phyloP scores from a whole-genome alignment of 2,113 vertebrate genomes.

The Salvator merianae region DNA sequence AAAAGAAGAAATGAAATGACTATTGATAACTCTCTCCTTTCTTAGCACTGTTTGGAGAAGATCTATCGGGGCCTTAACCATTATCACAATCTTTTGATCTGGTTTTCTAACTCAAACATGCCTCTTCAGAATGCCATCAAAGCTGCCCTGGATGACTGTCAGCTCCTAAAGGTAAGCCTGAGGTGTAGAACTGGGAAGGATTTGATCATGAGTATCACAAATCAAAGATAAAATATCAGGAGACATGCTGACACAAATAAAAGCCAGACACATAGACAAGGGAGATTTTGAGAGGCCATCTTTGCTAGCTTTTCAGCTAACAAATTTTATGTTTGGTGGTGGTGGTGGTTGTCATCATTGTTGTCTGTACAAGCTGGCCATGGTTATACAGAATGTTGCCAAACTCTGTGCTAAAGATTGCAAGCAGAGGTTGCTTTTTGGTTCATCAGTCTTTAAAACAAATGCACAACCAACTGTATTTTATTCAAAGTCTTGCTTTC shows the following conservation, averaged over 20 bases:
- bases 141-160: too few species aligned
- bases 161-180: constrained; percentile 35
- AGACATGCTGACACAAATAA: not conserved
- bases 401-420: too few species aligned
- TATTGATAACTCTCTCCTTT: not conserved
- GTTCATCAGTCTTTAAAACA: too few species aligned
- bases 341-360: too few species aligned
- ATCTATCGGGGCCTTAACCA: constrained; percentile 67
- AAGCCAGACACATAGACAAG: not conserved
- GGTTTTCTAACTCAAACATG: constrained; percentile 27
- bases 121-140: not conserved
- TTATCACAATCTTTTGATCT: constrained; percentile 66
- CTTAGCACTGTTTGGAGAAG: constrained; percentile 66
- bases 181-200: not conserved
- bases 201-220: not conserved
- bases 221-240: not conserved
- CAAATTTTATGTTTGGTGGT: too few species aligned
- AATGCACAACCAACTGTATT: too few species aligned
- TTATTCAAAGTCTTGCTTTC: too few species aligned
- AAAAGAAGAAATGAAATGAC: not conserved
- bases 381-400: too few species aligned
- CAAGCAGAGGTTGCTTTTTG: too few species aligned
- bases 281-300: not conserved
- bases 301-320: not conserved
- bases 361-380: too few species aligned